Base-by-base conservation (phyloP, 2,888 invertebrate genomes). In the Platycnemis pennipes region DNA sequence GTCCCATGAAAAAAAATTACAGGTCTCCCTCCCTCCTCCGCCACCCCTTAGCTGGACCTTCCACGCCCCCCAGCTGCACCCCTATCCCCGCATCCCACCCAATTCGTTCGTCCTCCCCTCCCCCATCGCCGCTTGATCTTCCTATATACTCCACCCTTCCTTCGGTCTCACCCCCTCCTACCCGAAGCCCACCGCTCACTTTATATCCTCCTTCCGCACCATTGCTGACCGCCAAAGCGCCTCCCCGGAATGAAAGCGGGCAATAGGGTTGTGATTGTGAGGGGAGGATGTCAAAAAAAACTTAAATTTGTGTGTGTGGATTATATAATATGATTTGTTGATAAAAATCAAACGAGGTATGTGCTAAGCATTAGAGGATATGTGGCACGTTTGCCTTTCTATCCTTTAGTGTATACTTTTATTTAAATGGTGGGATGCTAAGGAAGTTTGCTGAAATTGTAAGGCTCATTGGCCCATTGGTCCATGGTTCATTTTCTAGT, bases 191-290 rank as follows among this genome's bases (percentile, higher is more conserved):
- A 13, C 26, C 89, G 56, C 22, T 42, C 89, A 19, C 53, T 31
- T 77, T 77, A 77, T 77, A 37, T 77, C 77, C 37, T 37, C 37
- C 53, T 56, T 42, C 91, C 44, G 22, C 44, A 56, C 63, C 42
- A 63, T 91, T 63, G 63, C 63, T 63, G 91, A 26, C 91, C 63
- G 44, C 44, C 63, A 53, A 89, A 91, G 63, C 56, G 91, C 91
- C n/a, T 63, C 63, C 37, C 44, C 44, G 63, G 91, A 45, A 91
- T 91, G 91, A 91, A 91, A 91, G 69, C 63, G 91, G 91, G 91
- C 69, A 91, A 91, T 91, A 91, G 91, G 91, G 91, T 63, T 91
- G 91, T 91, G 91, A 91, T 91, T 91, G 91, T 63, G 91, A 56
- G 91, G 63, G 69, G 91, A 11, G 63, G 45, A 87, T 19, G 45